These are phyloP conservation scores for Byasa hedistus DNA, from an alignment of 2,888 invertebrate genomes.

Conservation along the genomic window DNA sequence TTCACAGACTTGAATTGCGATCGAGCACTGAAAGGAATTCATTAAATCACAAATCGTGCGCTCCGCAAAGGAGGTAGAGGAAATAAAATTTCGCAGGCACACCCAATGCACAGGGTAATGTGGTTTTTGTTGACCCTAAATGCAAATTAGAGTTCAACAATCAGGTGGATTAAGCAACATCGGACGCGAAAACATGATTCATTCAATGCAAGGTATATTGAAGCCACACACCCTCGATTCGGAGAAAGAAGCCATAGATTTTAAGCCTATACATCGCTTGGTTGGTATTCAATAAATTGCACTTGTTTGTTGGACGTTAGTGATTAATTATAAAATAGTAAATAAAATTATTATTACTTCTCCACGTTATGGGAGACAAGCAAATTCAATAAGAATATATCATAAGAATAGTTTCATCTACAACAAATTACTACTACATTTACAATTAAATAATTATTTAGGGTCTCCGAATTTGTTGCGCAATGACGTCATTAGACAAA, in stretches of 20 bases:
- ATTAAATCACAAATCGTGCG: conserved; percentile 32
- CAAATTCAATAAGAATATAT: no score
- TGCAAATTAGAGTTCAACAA: conserved; percentile 2
- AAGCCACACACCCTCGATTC: conserved; percentile 28
- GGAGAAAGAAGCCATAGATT: conserved; percentile 27
- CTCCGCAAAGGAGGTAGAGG: conserved; percentile 30
- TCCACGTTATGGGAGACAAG: no score
- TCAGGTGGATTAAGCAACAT: conserved; percentile 6
- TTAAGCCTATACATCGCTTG: conserved; percentile 10
- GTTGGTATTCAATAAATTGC: conserved; percentile 19
- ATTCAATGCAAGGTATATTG: conserved; percentile 20
- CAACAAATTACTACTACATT: no score
- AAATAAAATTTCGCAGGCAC: conserved; percentile 21
- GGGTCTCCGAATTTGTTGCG: no score
- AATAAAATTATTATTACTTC: neutral
- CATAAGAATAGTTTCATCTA: no score
- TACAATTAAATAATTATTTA: no score
- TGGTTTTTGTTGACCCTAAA: conserved; percentile 17
- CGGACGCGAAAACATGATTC: conserved; percentile 19
- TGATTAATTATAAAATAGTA: neutral
- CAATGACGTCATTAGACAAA: no score
- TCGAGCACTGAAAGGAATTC: conserved; percentile 32
- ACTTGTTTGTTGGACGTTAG: neutral
- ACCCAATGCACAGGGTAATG: conserved; percentile 20
- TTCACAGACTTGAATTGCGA: conserved; percentile 11